A percentile compares a stretch with the other conserved stretches of the same genome.
phyloP scores from a whole-genome alignment of 1,140 invertebrate genomes.

The silkworm (Bombyx mori) region DNA sequence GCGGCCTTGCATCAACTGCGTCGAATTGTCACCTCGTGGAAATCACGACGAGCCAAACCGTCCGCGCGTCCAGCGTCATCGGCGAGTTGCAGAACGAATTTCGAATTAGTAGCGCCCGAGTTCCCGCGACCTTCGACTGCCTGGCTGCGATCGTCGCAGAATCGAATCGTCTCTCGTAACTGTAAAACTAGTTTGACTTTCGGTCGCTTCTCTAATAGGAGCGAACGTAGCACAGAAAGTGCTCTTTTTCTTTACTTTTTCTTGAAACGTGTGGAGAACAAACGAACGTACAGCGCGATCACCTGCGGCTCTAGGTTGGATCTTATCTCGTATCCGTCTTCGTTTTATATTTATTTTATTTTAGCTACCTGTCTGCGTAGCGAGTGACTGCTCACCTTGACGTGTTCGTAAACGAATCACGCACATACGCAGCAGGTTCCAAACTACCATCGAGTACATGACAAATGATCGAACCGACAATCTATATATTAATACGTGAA shows the following conservation, averaged over 20 bases:
- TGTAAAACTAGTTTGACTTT: conserved; percentile 62
- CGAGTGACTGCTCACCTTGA: too few relatives aligned
- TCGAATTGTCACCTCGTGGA: conserved; percentile 6
- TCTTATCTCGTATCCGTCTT: conserved; percentile 9
- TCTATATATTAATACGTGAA: too few relatives aligned
- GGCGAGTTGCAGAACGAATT: conserved; percentile 43
- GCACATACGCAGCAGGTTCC: too few relatives aligned
- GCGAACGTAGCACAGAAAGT: conserved; percentile 40
- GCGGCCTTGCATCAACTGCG: conserved; percentile 10
- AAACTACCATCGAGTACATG: too few relatives aligned
- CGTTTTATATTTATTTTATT: conserved; percentile 7
- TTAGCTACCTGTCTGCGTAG: neutral
- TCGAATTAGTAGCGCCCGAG: conserved; percentile 46
- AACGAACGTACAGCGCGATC: conserved; percentile 6
- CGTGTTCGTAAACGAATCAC: too few relatives aligned
- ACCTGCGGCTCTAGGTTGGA: neutral
- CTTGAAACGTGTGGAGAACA: conserved; percentile 28
- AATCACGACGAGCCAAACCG: conserved; percentile 8
- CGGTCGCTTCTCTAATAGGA: conserved; percentile 54
- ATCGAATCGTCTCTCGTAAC: conserved; percentile 50
- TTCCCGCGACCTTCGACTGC: conserved; percentile 57
- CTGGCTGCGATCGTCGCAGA: conserved; percentile 31
- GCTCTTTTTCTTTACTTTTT: conserved; percentile 53
- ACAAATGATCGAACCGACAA: too few relatives aligned
- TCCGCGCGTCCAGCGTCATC: conserved; percentile 9